Base-by-base conservation (phyloP, 1,140 invertebrate genomes). In the Teleopsis dalmanni region DNA sequence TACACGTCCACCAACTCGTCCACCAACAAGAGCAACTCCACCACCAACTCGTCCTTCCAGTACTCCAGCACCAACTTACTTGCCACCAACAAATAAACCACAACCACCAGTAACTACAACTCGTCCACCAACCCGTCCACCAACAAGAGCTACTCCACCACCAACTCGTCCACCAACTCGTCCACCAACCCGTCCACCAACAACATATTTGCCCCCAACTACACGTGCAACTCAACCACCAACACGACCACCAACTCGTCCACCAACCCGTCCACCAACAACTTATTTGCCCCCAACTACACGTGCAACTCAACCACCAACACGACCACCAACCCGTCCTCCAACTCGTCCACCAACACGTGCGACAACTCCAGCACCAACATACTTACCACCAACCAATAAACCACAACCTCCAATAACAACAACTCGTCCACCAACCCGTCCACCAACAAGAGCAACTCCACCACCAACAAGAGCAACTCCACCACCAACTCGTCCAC, bases 1-100 rank as follows among this genome's bases (percentile, higher is more conserved):
- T 1, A 36, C 33, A 18, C 48, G 48, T 16, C 25, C 48, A n/a
- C 47, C 47, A 1, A 29, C 14, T 18, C n/a, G n/a, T n/a, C n/a
- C n/a, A n/a, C n/a, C n/a, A n/a, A n/a, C n/a, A n/a, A n/a, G 16
- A 23, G 26, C 13, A 13, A 46, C 43, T 25, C 46, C 35, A 10
- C 9, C 8, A 14, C 16, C 16, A n/a, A n/a, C n/a, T n/a, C n/a
- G n/a, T n/a, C n/a, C n/a, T n/a, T n/a, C n/a, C n/a, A n/a, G n/a
- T n/a, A 41, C 38, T 2, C 18, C 27, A 1, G 1, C 43, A 18
- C 38, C 10, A 14, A 48, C 60, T 5, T 61, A 61, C 43, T 31
- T 62, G 57, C 59, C 60, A 27, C 59, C 60, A 19, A 62, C 55
- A 21, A 47, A 54, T 42, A 36, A 52, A n/a, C 37, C 56, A 13